Conservation (phyloP, 1,140 invertebrate genomes). For the Drosophila eugracilis region DNA sequence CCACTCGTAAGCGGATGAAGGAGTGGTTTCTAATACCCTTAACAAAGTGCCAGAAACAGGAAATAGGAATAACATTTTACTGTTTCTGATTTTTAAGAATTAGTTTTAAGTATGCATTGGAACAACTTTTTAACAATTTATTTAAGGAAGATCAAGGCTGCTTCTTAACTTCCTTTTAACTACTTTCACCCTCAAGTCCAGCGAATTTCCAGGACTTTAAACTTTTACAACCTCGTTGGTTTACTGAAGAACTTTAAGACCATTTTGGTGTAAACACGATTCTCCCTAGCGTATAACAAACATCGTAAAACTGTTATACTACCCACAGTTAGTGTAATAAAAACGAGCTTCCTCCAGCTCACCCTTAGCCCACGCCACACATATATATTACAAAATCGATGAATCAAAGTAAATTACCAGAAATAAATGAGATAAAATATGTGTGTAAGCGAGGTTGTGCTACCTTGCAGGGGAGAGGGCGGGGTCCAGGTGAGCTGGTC, state of each 20-base stretch:
- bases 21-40: constrained; percentile 6
- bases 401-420: constrained; percentile 83
- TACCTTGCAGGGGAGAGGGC: constrained; percentile 15
- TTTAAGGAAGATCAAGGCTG: too few relatives aligned
- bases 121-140: too few relatives aligned
- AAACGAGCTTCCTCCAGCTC: constrained; percentile 38
- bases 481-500: neutral
- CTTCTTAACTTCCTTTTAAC: neutral
- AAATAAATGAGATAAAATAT: constrained; percentile 84
- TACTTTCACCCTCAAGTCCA: too few relatives aligned
- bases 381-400: constrained; percentile 79
- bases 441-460: constrained; percentile 51
- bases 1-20: neutral
- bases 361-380: constrained; percentile 13
- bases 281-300: constrained; percentile 25
- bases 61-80: too few relatives aligned
- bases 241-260: constrained; percentile 17
- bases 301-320: constrained; percentile 32
- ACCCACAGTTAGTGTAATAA: constrained; percentile 56
- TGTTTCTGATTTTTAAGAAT: too few relatives aligned
- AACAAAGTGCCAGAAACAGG: neutral
- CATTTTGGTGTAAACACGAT: constrained; percentile 28
- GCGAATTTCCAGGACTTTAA: constrained; percentile 2
- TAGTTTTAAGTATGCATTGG: too few relatives aligned
- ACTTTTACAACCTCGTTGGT: constrained; percentile 7